phyloP scores from a whole-genome alignment of 2,113 vertebrate species.

The Podarcis raffonei region DNA sequence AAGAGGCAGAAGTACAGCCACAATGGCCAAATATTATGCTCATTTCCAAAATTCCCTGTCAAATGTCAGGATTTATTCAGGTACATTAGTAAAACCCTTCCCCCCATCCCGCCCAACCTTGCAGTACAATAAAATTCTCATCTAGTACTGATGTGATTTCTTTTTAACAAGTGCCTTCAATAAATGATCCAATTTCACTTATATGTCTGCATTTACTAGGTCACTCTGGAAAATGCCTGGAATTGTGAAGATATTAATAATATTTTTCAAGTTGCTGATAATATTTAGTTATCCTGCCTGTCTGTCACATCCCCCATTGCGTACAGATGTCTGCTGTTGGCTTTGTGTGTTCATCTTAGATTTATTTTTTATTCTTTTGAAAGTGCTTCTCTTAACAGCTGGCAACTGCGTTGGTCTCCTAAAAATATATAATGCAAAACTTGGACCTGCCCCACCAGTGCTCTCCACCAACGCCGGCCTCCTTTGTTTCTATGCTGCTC shows the following conservation, averaged over 20 bases:
- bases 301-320: too few species aligned
- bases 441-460: not conserved
- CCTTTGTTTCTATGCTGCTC: conserved; percentile 48
- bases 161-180: too few species aligned
- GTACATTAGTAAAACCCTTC: not conserved
- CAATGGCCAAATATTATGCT: not conserved
- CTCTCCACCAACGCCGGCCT: not conserved
- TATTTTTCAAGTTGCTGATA: not conserved
- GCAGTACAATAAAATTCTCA: not conserved
- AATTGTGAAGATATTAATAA: not conserved
- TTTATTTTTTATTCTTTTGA: not conserved
- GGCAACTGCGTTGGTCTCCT: not conserved
- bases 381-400: not conserved
- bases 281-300: not conserved
- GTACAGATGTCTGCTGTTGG: not conserved
- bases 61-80: not conserved
- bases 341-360: not conserved
- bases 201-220: not conserved
- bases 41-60: not conserved
- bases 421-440: not conserved
- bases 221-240: not conserved
- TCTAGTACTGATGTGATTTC: too few species aligned
- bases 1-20: not conserved
- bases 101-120: not conserved
- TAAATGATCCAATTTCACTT: not conserved